Evolutionary conservation across 2,113 vertebrate species (phyloP), one percentile per base, ranked within the genome.

Genomic region (Corynorhinus townsendii): DNA sequence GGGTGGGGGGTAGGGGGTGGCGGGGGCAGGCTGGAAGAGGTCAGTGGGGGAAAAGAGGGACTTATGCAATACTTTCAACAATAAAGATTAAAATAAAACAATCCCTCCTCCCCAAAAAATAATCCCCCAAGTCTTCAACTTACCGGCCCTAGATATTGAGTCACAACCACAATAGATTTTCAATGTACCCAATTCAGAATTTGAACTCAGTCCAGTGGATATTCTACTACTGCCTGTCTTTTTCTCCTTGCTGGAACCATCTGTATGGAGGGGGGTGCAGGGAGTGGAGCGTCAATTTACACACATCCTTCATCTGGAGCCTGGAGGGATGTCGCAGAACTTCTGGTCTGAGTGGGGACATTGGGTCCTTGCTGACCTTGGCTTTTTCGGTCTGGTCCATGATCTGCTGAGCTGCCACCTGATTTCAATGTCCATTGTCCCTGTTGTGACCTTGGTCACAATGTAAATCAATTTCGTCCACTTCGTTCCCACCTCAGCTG

Each of bases 171-270:
- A 80, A 22, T 82, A 68, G 93, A n/a, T 82, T 93, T 91, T 71
- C 93, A 91, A 93, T 80, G 35, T 72, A 69, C 68, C n/a, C 4
- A 35, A 28, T 82, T 87, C 40, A 64, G 76, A 92, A 96, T 92
- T 88, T 84, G 84, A 93, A 38, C 3, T 81, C 20, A 80, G 22
- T 28, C 43, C 45, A 76, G 20, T 66, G 49, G 56, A 35, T 1
- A 17, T 24, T 86, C 59, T 82, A 62, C 73, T 77, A 17, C 19
- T 54, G 47, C 7, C 43, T 76, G 19, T 43, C 19, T 94, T 52
- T 47, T 4, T 28, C 24, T 64, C 30, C 12, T 40, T 4, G 3
- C 7, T n/a, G 15, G 69, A 19, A 26, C 66, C 47, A 33, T 80
- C 4, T 19, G 17, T 7, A 2, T 43, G 49, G 3, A 33, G 17